A percentile compares a stretch with the other conserved stretches of the same genome.
These are phyloP conservation scores for Pseudococcus longispinus DNA, from an alignment of 2,888 invertebrate species.

Conservation along the genomic window DNA sequence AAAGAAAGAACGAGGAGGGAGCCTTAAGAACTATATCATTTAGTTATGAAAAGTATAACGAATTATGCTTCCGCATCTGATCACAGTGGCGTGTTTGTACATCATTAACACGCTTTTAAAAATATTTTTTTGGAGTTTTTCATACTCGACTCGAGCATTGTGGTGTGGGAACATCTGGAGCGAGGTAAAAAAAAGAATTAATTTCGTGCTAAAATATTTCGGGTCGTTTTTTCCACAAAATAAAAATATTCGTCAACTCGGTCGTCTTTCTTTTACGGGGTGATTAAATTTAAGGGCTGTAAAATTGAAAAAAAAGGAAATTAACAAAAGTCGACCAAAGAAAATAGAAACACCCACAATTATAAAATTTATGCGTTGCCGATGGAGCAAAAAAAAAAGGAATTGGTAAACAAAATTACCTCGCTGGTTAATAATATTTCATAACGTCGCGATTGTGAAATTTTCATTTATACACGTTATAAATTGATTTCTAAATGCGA, in stretches of 20 bases:
- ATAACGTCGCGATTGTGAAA: not conserved
- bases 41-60: constrained; percentile 35
- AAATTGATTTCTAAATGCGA: not conserved
- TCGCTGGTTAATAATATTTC: not conserved
- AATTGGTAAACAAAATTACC: not conserved
- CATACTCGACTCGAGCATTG: not conserved
- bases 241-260: too few relatives aligned
- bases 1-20: not conserved
- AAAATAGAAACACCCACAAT: not conserved
- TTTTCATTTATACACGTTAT: not conserved
- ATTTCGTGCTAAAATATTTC: not conserved
- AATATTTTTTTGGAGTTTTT: constrained; percentile 39
- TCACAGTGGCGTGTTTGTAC: constrained; percentile 25
- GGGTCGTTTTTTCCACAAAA: not conserved
- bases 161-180: not conserved
- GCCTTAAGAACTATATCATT: not conserved
- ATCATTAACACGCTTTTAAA: constrained; percentile 38
- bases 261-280: too few relatives aligned
- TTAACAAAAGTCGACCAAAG: not conserved
- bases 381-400: not conserved
- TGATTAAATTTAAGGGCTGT: not conserved
- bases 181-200: constrained; percentile 26
- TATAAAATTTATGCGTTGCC: not conserved
- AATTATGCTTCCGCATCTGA: not conserved
- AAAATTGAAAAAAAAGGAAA: not conserved